Evolutionary conservation across 2,888 invertebrate species (phyloP).

Genomic region (Orgyia antiqua): DNA sequence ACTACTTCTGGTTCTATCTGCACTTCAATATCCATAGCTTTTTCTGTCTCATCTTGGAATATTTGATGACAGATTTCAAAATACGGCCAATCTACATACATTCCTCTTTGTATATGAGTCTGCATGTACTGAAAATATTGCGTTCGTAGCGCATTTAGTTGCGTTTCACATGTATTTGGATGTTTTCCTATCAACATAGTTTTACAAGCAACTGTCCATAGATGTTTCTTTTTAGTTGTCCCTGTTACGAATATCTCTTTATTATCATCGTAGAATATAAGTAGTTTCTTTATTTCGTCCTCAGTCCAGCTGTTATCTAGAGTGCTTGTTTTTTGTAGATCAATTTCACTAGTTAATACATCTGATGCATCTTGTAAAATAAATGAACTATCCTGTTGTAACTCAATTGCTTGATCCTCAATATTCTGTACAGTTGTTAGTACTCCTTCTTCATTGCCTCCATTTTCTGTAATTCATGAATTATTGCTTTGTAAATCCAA

Average conservation of each 20-base stretch:
- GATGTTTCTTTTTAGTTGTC: slow-evolving; percentile 43
- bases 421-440: slow-evolving; percentile 41
- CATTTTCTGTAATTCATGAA: slow-evolving; percentile 40
- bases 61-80: slow-evolving; percentile 53
- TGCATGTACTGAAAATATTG: slow-evolving; percentile 40
- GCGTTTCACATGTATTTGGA: slow-evolving; percentile 44
- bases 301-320: slow-evolving; percentile 41
- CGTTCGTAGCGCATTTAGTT: slow-evolving; percentile 40
- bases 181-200: slow-evolving; percentile 55
- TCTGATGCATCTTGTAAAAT: slow-evolving; percentile 29
- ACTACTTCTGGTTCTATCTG: slow-evolving; percentile 12
- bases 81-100: slow-evolving; percentile 41
- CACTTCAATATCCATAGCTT: slow-evolving; percentile 3
- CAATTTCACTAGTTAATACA: slow-evolving; percentile 8
- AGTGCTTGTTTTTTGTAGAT: slow-evolving; percentile 4
- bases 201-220: slow-evolving; percentile 64
- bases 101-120: slow-evolving; percentile 37
- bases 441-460: slow-evolving; percentile 39
- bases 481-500: background rate
- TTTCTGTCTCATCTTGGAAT: slow-evolving; percentile 45
- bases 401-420: slow-evolving; percentile 31
- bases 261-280: slow-evolving; percentile 63
- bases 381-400: slow-evolving; percentile 31
- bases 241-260: slow-evolving; percentile 54
- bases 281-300: slow-evolving; percentile 48